A percentile compares a stretch with the other conserved stretches of the same genome.
Conservation (phyloP, 2,888 invertebrate genomes). For the Augochlorella aurata region DNA sequence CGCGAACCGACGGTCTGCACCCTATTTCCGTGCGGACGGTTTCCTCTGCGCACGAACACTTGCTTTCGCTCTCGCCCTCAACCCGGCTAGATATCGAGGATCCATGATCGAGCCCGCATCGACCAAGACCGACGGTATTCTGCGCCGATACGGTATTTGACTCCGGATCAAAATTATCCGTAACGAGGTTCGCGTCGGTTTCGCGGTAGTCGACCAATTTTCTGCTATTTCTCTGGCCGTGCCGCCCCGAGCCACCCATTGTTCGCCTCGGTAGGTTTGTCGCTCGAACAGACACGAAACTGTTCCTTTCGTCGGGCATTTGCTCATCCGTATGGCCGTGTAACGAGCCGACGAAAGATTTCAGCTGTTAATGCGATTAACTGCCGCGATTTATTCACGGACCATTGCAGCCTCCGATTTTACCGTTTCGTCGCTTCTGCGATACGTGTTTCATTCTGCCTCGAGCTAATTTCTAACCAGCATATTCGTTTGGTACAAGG, state of each 20-base stretch:
- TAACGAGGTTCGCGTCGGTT: slow-evolving; percentile 25
- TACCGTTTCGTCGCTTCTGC: background rate
- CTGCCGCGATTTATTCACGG: background rate
- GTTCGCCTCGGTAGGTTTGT: slow-evolving; percentile 7
- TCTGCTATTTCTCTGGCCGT: slow-evolving; percentile 7
- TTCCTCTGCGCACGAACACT: slow-evolving; percentile 31
- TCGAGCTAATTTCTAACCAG: too few species aligned
- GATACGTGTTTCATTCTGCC: background rate
- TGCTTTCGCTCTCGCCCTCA: slow-evolving; percentile 9
- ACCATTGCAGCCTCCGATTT: background rate
- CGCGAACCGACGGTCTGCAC: slow-evolving; percentile 52
- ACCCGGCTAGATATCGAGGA: slow-evolving; percentile 32
- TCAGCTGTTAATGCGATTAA: background rate
- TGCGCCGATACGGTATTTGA: slow-evolving; percentile 18
- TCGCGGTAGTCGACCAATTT: slow-evolving; percentile 25
- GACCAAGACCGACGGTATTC: slow-evolving; percentile 36
- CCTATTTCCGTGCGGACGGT: slow-evolving; percentile 62
- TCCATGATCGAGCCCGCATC: slow-evolving; percentile 38
- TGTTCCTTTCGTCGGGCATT: background rate
- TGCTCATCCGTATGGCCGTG: background rate
- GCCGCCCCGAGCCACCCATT: background rate
- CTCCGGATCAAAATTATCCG: slow-evolving; percentile 32
- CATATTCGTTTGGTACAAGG: background rate
- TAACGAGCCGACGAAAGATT: background rate
- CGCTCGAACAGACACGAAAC: background rate